Evolutionary conservation across 2,888 invertebrate genomes (phyloP), one percentile per base, ranked within the genome.

Genomic region (Myopa tessellatipennis): DNA sequence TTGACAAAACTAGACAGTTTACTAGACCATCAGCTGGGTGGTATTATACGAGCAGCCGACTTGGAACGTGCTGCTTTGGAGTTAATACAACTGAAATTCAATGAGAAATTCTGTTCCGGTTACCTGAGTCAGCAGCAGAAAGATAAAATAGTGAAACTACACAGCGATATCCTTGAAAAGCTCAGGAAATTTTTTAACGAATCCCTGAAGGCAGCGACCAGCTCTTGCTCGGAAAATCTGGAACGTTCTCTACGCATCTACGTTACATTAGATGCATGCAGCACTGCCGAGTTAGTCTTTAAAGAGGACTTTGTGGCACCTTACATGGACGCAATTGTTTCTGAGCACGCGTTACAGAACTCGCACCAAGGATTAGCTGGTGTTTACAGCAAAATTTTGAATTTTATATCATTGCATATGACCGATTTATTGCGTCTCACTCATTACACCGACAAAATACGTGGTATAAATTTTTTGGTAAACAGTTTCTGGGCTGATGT

Each of bases 401-500:
- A 92, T 72, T 92, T 97, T 85, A 90, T 97, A 82, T 93, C 95
- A 74, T 90, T 91, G 50, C 92, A 94, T 83, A 91, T 95, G 85
- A 93, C 91, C 60, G 88, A 91, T 81, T 85, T 93, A 10, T 82
- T 91, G 10, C 87, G 88, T 55, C 89, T 92, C 2, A 92, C 91
- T 34, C 90, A 91, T 85, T 88, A 89, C 77, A 87, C 88, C 0
- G 88, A 88, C 34, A 89, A 88, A 80, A 90, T 91, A 87, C 90
- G 91, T 78, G 93, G 93, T 0, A 95, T 93, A 84, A 93, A 95
- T 87, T 95, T 96, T 87, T 87, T 97, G 82, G 92, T 96, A 0
- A 94, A 96, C 87, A 95, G 97, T 86, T 95, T 94, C 86, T 97
- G 97, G 97, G 92, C 93, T 18, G 94, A 96, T 90, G 92, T 95